A percentile compares a stretch with the other conserved stretches of the same genome.
Evolutionary conservation across 2,888 invertebrate genomes (phyloP).

Genomic region (Apotomis betuletana): DNA sequence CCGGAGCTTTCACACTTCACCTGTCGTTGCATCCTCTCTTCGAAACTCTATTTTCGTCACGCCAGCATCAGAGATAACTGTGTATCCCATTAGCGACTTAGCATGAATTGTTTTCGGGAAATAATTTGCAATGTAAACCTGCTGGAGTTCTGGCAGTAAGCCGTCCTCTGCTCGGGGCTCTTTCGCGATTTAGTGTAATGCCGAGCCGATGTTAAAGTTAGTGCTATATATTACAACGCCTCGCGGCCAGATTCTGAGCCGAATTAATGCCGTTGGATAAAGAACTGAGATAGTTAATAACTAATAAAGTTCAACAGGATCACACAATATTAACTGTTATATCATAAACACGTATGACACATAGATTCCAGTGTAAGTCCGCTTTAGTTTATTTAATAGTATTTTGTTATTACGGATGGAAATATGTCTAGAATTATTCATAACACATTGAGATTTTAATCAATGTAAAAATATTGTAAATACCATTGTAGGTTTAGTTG

Average conservation of each 20-base stretch:
- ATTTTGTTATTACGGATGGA: conserved; percentile 41
- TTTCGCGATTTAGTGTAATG: conserved; percentile 28
- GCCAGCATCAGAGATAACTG: conserved; percentile 6
- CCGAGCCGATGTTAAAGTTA: conserved; percentile 30
- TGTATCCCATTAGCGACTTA: conserved; percentile 16
- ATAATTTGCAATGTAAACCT: conserved; percentile 7
- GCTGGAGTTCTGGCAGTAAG: conserved; percentile 8
- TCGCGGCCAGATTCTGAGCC: conserved; percentile 27
- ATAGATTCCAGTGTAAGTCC: conserved; percentile 41
- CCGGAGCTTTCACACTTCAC: conserved; percentile 15
- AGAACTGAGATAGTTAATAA: conserved; percentile 39
- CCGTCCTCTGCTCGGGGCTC: conserved; percentile 13
- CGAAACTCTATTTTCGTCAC: conserved; percentile 18
- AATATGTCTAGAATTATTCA: conserved; percentile 42
- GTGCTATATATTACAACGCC: conserved; percentile 28
- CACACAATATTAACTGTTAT: conserved; percentile 39
- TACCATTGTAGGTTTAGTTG: conserved; percentile 70
- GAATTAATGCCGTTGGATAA: conserved; percentile 26
- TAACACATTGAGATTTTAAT: conserved; percentile 46
- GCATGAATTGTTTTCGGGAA: conserved; percentile 19
- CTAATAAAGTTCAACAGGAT: conserved; percentile 36
- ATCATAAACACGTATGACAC: conserved; percentile 40
- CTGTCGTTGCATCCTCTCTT: conserved; percentile 17
- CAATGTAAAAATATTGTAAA: conserved; percentile 69
- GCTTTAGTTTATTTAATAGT: conserved; percentile 42